Evolutionary conservation across 1,140 invertebrate genomes (phyloP).

Genomic region (Neotoxoptera formosana): DNA sequence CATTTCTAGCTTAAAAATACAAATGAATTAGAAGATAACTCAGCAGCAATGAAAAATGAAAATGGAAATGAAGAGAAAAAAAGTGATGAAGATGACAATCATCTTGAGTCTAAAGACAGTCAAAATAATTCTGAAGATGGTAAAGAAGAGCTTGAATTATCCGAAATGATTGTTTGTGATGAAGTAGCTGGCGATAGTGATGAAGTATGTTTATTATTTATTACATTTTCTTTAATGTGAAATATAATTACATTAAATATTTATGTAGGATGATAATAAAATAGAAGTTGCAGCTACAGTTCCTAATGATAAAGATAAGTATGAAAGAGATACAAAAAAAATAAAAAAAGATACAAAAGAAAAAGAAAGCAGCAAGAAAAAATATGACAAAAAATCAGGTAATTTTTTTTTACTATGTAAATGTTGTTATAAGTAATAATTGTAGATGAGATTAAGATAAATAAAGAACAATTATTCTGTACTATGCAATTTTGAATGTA

Average conservation of each 20-base stretch:
- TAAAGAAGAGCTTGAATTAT: constrained; percentile 52
- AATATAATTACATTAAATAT: neutral
- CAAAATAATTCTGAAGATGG: constrained; percentile 54
- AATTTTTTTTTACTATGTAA: neutral
- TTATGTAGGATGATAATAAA: constrained; percentile 44
- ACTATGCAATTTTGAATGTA: neutral
- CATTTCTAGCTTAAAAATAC: neutral
- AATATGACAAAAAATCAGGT: constrained; percentile 55
- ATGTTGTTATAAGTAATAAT: neutral
- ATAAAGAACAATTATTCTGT: neutral
- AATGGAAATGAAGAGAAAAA: neutral
- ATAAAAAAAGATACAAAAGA: constrained; percentile 50
- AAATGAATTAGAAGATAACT: neutral
- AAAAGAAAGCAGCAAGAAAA: constrained; percentile 51
- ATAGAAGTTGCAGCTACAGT: constrained; percentile 8
- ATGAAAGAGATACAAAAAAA: constrained; percentile 39
- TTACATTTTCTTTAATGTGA: neutral
- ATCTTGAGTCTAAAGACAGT: constrained; percentile 26
- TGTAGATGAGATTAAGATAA: neutral
- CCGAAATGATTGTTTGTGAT: constrained; percentile 56
- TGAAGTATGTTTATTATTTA: constrained; percentile 26
- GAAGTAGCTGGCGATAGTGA: constrained; percentile 54
- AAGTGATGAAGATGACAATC: neutral
- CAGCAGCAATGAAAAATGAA: neutral
- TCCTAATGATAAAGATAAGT: constrained; percentile 28